Conservation (phyloP, 1,140 invertebrate species). For the Harlomillsia oculata region DNA sequence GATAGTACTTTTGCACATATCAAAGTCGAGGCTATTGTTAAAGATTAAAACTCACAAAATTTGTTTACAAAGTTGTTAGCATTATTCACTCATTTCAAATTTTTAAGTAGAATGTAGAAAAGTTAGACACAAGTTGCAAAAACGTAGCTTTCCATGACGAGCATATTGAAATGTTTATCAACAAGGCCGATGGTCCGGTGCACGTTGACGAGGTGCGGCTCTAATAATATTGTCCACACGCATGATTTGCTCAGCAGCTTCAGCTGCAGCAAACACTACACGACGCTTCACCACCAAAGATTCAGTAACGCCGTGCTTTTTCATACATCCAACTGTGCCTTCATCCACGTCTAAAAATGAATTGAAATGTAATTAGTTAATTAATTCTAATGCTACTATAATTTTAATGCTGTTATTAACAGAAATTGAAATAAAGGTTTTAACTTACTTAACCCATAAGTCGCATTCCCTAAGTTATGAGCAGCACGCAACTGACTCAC, state of each 20-base stretch:
- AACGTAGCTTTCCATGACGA: too few relatives aligned
- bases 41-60: too few relatives aligned
- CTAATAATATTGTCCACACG: conserved; percentile 96
- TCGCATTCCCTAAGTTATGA: conserved; percentile 67
- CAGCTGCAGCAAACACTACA: conserved; percentile 84
- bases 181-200: conserved; percentile 75
- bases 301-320: conserved; percentile 83
- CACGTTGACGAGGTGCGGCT: conserved; percentile 81
- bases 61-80: too few relatives aligned
- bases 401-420: too few relatives aligned
- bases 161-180: conserved; percentile 44
- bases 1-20: too few relatives aligned
- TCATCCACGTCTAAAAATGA: conserved; percentile 67
- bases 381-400: not conserved
- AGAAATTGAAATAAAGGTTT: not conserved
- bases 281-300: conserved; percentile 94
- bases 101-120: too few relatives aligned
- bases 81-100: too few relatives aligned
- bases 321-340: conserved; percentile 77
- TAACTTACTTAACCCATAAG: conserved; percentile 70
- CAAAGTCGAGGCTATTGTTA: too few relatives aligned
- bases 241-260: conserved; percentile 98
- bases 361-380: conserved; percentile 3
- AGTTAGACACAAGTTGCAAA: too few relatives aligned
- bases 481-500: conserved; percentile 79